Conservation (phyloP, 2,888 invertebrate genomes). For the Agonopterix arenella region DNA sequence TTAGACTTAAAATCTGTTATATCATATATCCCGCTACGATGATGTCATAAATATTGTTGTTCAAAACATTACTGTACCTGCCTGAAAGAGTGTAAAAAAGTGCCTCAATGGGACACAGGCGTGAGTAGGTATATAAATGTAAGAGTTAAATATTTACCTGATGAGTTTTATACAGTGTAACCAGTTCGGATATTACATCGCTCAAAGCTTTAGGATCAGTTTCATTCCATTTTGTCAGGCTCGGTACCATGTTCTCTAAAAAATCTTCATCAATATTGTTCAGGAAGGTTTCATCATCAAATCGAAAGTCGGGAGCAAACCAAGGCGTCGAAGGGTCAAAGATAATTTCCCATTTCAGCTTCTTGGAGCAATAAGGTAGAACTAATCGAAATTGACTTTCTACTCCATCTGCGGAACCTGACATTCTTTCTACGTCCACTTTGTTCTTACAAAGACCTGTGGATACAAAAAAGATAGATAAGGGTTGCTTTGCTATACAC, state of each 20-base stretch:
- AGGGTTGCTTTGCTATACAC: neutral
- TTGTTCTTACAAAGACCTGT: conserved; percentile 65
- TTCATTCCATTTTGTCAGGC: conserved; percentile 80
- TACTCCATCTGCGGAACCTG: conserved; percentile 39
- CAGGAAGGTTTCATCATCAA: conserved; percentile 82
- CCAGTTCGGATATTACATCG: conserved; percentile 78
- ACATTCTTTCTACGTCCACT: conserved; percentile 61
- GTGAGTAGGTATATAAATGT: no score
- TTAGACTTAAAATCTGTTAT: no score
- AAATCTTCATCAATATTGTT: conserved; percentile 74
- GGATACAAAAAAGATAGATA: conserved; percentile 3
- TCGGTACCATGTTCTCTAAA: conserved; percentile 73
- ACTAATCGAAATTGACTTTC: conserved; percentile 78
- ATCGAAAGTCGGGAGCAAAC: conserved; percentile 85
- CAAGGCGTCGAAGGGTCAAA: conserved; percentile 80
- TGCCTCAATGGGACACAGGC: no score
- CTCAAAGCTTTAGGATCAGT: conserved; percentile 76
- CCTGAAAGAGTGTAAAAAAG: no score
- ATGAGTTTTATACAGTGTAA: conserved; percentile 78
- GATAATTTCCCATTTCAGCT: conserved; percentile 82
- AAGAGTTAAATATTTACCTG: conserved; percentile 63
- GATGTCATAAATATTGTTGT: no score
- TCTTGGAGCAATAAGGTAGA: conserved; percentile 83
- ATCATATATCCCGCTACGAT: no score
- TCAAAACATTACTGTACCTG: no score